These are phyloP conservation scores for Cephalopholis sonnerati DNA, from an alignment of 2,113 vertebrate genomes.

Conservation along the genomic window DNA sequence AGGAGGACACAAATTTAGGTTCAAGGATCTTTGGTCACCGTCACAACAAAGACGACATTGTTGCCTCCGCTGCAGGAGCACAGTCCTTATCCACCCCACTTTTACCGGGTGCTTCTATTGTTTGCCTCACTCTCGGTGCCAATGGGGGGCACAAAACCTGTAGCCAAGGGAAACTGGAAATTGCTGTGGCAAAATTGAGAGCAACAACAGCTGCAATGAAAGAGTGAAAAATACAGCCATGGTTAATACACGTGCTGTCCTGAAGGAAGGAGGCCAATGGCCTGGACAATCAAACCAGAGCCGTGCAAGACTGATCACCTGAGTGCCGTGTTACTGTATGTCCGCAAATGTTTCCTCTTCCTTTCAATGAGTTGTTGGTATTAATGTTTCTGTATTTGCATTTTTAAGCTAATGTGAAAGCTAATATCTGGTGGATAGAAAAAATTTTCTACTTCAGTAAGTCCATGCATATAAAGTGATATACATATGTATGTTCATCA, in stretches of 20 bases:
- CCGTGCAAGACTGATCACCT: background rate
- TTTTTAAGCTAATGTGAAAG: background rate
- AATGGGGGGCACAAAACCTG: constrained; percentile 21
- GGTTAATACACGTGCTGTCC: constrained; percentile 17
- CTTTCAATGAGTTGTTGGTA: background rate
- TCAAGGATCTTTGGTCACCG: constrained; percentile 9
- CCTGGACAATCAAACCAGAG: background rate
- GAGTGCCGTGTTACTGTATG: background rate
- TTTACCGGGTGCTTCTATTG: constrained; percentile 19
- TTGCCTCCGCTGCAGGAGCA: constrained; percentile 7
- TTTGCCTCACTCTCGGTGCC: constrained; percentile 3
- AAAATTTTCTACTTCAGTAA: background rate
- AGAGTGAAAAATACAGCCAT: constrained; percentile 24
- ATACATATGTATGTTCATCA: background rate
- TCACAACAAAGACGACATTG: background rate
- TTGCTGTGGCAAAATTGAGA: constrained; percentile 5
- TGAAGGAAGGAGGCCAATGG: background rate
- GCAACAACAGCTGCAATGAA: constrained; percentile 31
- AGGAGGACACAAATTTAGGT: background rate
- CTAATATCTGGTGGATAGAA: background rate
- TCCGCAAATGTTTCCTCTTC: background rate
- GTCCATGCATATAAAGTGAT: constrained; percentile 1
- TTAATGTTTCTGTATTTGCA: background rate
- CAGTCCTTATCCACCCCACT: background rate
- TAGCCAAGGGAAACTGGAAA: constrained; percentile 46